Conservation (phyloP, 2,797 vertebrate genomes). For the Oryzias dopingdopingensis region DNA sequence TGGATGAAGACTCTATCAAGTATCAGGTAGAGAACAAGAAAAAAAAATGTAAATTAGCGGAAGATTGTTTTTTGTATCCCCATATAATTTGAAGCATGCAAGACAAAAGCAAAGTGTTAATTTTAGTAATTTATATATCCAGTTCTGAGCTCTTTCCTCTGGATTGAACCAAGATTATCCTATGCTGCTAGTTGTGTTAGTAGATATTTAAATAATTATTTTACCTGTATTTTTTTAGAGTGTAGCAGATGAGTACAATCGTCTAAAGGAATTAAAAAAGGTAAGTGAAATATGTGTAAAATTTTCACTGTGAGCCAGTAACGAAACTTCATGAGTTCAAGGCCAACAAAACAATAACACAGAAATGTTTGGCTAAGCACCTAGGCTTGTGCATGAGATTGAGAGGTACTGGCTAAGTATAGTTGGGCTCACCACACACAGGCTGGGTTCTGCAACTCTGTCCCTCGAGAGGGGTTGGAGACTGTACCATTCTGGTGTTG, state of each 20-base stretch:
- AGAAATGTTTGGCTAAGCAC: too few species aligned
- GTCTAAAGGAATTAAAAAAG: conserved; percentile 81
- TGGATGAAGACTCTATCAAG: conserved; percentile 71
- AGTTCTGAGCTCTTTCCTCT: background rate
- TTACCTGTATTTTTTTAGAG: conserved; percentile 63
- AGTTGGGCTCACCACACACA: too few species aligned
- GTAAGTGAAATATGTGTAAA: conserved; percentile 65
- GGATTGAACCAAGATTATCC: background rate
- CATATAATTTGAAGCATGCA: too few species aligned
- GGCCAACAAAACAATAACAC: too few species aligned
- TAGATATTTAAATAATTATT: background rate
- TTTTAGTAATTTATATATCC: background rate
- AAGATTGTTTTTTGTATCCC: background rate
- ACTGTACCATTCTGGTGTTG: too few species aligned
- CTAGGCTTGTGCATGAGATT: too few species aligned
- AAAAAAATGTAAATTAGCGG: background rate
- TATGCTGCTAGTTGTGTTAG: background rate
- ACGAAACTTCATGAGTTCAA: background rate
- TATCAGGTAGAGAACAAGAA: conserved; percentile 76
- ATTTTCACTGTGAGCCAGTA: background rate
- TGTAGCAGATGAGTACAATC: conserved; percentile 84
- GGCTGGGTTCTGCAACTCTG: too few species aligned
- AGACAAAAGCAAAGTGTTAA: too few species aligned
- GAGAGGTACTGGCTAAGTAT: too few species aligned
- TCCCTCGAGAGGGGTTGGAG: too few species aligned